Evolutionary conservation across 2,113 vertebrate genomes (phyloP), one percentile per base, ranked within the genome.

Genomic region (Salvelinus alpinus): DNA sequence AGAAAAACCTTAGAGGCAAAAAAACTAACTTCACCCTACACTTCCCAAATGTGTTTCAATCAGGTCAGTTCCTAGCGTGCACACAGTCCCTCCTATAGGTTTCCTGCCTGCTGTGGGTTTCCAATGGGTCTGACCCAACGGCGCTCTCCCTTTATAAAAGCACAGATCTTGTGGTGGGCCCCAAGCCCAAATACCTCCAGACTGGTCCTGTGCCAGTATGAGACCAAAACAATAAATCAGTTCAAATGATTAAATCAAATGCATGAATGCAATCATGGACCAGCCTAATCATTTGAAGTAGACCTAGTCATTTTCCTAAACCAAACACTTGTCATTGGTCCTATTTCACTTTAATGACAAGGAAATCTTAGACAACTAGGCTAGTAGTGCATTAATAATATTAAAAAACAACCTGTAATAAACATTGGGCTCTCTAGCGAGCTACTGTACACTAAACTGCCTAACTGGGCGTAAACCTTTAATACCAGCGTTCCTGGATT

Each of bases 41-140:
- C 47, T 11, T 72, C 85, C 4, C 4, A 44, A 87, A 44, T 81
- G 76, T 85, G 85, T 73, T 91, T 88, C 79, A 75, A 88, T 89
- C 85, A 80, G 11, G 71, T 78, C 82, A 70, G 64, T 84, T 57
- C 16, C 68, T 71, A 14, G 5, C 5, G 3, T 54, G 51, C 72
- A 75, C 70, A 71, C 64, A 38, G 79, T 51, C 80, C 38, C 24
- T 80, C 79, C 70, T 64, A 76, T 65, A 75, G 68, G 76, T 47
- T 71, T 77, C 71, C 81, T 71, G 70, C 44, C 78, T 25, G 38
- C 73, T 70, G 57, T 29, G 71, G 77, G 64, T 70, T 81, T 81
- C 81, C 72, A 80, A 44, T 44, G 44, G 70, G 77, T 77, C 75
- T 75, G 73, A 73, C 81, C 65, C 70, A 31, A 80, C 83, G 77